Conservation (phyloP, 2,797 vertebrate genomes). For the Anguilla anguilla region DNA sequence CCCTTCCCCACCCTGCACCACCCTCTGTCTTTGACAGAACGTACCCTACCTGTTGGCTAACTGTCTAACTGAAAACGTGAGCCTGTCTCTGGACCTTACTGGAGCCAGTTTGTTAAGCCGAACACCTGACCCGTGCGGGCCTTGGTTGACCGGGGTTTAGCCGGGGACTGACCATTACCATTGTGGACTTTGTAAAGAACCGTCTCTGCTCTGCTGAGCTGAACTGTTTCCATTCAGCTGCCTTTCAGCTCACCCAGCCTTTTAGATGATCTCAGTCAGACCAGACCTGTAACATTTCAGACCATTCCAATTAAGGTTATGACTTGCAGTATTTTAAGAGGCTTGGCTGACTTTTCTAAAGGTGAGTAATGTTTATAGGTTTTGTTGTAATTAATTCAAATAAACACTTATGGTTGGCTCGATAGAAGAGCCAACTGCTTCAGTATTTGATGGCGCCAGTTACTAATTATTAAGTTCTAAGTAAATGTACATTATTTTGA, state of each 20-base stretch:
- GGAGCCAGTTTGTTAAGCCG: background rate
- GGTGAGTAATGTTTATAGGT: conserved; percentile 18
- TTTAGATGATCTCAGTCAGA: background rate
- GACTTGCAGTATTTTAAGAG: conserved; percentile 18
- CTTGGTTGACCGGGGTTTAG: background rate
- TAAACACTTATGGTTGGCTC: conserved; percentile 30
- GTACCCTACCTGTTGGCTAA: background rate
- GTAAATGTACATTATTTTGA: conserved; percentile 20
- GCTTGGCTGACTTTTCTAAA: conserved; percentile 25
- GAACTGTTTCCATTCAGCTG: background rate
- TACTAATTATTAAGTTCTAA: conserved; percentile 34
- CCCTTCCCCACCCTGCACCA: background rate
- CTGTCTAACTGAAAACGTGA: background rate
- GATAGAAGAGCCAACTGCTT: conserved; percentile 22
- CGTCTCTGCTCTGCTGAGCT: background rate
- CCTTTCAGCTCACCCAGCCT: conserved; percentile 3
- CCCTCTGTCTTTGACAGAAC: background rate
- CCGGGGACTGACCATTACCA: background rate
- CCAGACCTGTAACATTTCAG: conserved; percentile 13
- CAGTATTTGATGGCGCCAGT: conserved; percentile 29
- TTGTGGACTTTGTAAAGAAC: background rate
- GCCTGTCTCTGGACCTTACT: conserved; percentile 5
- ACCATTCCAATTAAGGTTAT: background rate
- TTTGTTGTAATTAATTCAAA: conserved; percentile 28
- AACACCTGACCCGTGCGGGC: background rate